Conservation (phyloP, 2,888 invertebrate species). For the Ormyrus thymus region DNA sequence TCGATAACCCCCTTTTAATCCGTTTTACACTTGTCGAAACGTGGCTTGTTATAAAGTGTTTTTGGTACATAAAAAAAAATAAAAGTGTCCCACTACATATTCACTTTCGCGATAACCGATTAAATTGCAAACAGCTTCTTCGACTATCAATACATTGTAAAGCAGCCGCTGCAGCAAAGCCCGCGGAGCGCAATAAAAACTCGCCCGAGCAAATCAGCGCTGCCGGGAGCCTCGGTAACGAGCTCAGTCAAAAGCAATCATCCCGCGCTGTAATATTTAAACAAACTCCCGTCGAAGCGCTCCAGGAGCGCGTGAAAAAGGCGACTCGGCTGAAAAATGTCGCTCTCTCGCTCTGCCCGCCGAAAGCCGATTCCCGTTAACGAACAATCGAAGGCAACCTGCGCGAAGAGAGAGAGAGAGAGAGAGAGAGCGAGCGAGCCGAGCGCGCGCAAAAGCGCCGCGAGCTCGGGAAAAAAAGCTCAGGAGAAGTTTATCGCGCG, state of each 20-base stretch:
- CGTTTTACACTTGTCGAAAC: too few relatives aligned
- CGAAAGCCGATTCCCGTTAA: conserved; percentile 21
- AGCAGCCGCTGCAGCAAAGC: too few relatives aligned
- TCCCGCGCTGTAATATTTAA: conserved; percentile 2
- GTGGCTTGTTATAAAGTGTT: too few relatives aligned
- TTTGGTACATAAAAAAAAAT: too few relatives aligned
- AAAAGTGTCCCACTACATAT: too few relatives aligned
- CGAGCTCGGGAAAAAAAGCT: neutral
- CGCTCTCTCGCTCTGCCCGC: neutral
- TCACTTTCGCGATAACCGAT: too few relatives aligned
- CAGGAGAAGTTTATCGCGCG: conserved; percentile 1
- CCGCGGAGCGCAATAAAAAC: too few relatives aligned
- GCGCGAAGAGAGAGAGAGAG: conserved; percentile 1
- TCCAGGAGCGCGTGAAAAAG: neutral
- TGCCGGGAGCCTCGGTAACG: conserved; percentile 1
- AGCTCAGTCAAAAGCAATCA: conserved; percentile 11
- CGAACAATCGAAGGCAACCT: conserved; percentile 51
- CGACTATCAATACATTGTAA: too few relatives aligned
- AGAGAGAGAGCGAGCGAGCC: neutral
- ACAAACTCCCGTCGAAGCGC: conserved; percentile 5
- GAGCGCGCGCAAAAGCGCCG: too few relatives aligned
- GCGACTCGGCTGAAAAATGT: neutral
- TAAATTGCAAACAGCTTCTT: too few relatives aligned
- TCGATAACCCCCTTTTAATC: too few relatives aligned
- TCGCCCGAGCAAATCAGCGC: too few relatives aligned